Percentiles rank a stretch among this genome's conserved stretches.
Conservation (phyloP, 2,113 vertebrate genomes). For the Bambusicola thoracicus region DNA sequence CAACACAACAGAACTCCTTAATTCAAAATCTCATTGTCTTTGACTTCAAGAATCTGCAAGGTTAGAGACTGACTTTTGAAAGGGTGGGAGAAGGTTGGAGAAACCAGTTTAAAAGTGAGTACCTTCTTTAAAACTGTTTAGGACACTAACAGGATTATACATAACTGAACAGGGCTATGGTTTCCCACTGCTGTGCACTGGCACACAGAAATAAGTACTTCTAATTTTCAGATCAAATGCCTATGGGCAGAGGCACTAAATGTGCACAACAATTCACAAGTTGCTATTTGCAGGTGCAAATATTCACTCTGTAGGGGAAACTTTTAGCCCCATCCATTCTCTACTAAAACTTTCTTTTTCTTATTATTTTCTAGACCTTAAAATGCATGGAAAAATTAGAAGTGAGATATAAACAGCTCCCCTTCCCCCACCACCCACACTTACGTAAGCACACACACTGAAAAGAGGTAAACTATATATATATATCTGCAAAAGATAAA, state of each 20-base stretch:
- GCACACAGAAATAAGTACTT: constrained; percentile 16
- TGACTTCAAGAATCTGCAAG: not conserved
- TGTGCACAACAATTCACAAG: not conserved
- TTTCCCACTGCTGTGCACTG: not conserved
- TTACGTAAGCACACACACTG: not conserved
- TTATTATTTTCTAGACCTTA: not conserved
- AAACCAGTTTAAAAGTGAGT: constrained; percentile 8
- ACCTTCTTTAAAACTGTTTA: constrained; percentile 19
- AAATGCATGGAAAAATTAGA: not conserved
- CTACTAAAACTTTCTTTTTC: not conserved
- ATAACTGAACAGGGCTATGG: not conserved
- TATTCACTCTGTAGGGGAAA: not conserved
- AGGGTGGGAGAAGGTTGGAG: not conserved
- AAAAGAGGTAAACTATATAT: not conserved
- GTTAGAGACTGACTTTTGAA: not conserved
- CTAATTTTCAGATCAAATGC: constrained; percentile 33
- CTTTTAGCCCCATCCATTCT: not conserved
- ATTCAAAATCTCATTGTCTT: not conserved
- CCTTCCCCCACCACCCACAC: not conserved
- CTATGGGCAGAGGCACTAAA: constrained; percentile 4
- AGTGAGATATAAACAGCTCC: not conserved
- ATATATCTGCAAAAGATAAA: not conserved
- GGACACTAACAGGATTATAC: constrained; percentile 40
- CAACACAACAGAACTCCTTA: not conserved
- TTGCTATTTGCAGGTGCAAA: constrained; percentile 9